Evolutionary conservation across 2,797 vertebrate species (phyloP).

Genomic region (Sebastes trivittatus): DNA sequence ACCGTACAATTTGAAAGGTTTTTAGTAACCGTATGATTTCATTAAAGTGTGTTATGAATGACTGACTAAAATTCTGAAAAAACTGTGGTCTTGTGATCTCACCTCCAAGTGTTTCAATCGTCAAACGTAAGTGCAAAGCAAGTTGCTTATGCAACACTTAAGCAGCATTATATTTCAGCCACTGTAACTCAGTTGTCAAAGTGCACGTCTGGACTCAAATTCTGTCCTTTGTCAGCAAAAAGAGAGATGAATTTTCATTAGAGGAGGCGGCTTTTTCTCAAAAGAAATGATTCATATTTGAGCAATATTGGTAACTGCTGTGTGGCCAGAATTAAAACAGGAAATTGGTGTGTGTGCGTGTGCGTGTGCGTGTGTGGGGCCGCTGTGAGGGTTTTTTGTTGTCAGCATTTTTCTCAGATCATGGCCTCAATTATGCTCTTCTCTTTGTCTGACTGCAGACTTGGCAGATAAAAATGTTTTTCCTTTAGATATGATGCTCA

Average conservation of each 20-base stretch:
- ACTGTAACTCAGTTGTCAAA: not conserved
- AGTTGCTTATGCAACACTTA: conserved; percentile 5
- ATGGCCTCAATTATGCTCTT: conserved; percentile 39
- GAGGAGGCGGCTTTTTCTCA: conserved; percentile 1
- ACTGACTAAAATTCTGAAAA: not conserved
- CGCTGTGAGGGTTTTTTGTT: not conserved
- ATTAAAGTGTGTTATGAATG: not conserved
- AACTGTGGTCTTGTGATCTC: not conserved
- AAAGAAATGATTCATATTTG: conserved; percentile 13
- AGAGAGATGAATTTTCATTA: conserved; percentile 33
- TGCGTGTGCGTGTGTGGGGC: not conserved
- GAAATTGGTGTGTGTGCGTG: not conserved
- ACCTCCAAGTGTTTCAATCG: not conserved
- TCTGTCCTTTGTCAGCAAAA: conserved; percentile 46
- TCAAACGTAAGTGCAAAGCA: not conserved
- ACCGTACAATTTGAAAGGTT: not conserved
- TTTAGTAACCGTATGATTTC: not conserved
- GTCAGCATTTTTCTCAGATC: conserved; percentile 46
- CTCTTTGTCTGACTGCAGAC: conserved; percentile 27
- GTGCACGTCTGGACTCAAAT: not conserved
- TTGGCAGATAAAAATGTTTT: conserved; percentile 26
- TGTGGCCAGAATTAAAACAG: conserved; percentile 40
- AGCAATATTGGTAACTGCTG: conserved; percentile 19
- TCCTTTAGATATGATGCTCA: conserved; percentile 4
- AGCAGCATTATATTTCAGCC: not conserved